Conservation (phyloP, 2,113 vertebrate genomes). For the Brevimyrus niger region DNA sequence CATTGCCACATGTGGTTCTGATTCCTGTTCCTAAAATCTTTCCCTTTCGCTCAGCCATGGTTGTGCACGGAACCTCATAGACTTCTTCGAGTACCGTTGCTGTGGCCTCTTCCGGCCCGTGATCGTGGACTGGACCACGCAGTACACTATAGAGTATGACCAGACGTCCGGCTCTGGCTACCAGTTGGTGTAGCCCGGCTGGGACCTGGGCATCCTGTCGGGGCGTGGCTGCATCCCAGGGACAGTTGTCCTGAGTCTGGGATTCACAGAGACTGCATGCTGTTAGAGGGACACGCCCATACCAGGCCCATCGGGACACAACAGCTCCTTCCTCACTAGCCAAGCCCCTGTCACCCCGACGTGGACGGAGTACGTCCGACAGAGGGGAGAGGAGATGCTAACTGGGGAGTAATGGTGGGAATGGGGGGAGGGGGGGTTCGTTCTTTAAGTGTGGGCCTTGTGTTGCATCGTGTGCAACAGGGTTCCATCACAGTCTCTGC, state of each 20-base stretch:
- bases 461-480: slow-evolving; percentile 33
- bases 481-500: background rate
- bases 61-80: slow-evolving; percentile 91
- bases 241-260: slow-evolving; percentile 70
- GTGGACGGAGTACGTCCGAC: slow-evolving; percentile 71
- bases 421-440: slow-evolving; percentile 40
- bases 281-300: slow-evolving; percentile 55
- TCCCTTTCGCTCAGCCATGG: slow-evolving; percentile 70
- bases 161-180: slow-evolving; percentile 95
- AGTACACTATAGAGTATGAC: slow-evolving; percentile 98
- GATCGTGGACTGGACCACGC: slow-evolving; percentile 92
- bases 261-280: slow-evolving; percentile 69
- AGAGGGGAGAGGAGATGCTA: slow-evolving; percentile 50
- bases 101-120: slow-evolving; percentile 93
- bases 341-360: slow-evolving; percentile 50
- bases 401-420: slow-evolving; percentile 44
- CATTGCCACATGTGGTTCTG: background rate
- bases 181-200: slow-evolving; percentile 83
- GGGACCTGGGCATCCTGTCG: slow-evolving; percentile 31
- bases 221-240: slow-evolving; percentile 55
- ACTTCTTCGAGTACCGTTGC: slow-evolving; percentile 99
- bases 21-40: background rate
- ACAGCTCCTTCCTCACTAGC: slow-evolving; percentile 45
- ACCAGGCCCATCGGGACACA: background rate
- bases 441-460: slow-evolving; percentile 58